Percentiles rank a stretch among this genome's conserved stretches.
phyloP scores from a whole-genome alignment of 1,140 invertebrate species.

The Ganaspis sp. region DNA sequence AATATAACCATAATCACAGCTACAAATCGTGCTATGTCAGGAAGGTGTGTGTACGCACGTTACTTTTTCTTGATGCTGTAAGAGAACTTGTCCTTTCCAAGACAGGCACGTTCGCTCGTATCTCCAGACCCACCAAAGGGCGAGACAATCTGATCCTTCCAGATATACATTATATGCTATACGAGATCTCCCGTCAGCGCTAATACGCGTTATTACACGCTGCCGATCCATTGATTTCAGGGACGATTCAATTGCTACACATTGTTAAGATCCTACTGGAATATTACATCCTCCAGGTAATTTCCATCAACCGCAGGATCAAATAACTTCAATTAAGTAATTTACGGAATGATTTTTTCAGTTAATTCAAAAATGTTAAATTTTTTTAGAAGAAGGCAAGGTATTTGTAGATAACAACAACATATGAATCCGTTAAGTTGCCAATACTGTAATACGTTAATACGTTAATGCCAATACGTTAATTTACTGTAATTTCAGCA shows the following conservation, averaged over 20 bases:
- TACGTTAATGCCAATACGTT: too few species aligned
- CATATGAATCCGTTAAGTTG: constrained; percentile 6
- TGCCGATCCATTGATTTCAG: constrained; percentile 46
- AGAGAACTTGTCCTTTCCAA: not conserved
- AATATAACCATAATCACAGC: constrained; percentile 25
- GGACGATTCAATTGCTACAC: constrained; percentile 61
- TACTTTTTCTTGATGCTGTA: not conserved
- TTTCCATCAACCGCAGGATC: constrained; percentile 11
- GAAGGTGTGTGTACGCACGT: constrained; percentile 18
- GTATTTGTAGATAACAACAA: constrained; percentile 30
- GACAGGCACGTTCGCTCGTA: not conserved
- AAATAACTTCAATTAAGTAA: constrained; percentile 21
- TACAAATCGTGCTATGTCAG: not conserved
- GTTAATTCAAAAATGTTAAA: too few species aligned
- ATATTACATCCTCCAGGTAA: not conserved
- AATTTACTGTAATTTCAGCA: not conserved
- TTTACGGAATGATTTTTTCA: not conserved
- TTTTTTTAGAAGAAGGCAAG: too few species aligned
- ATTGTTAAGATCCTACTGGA: not conserved
- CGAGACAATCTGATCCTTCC: constrained; percentile 44
- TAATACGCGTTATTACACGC: constrained; percentile 63
- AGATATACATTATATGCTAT: constrained; percentile 53
- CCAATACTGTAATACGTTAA: not conserved
- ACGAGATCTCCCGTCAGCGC: constrained; percentile 49
- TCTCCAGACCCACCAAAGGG: not conserved